Evolutionary conservation across 2,113 vertebrate genomes (phyloP).

Genomic region (Copsychus sechellarum): DNA sequence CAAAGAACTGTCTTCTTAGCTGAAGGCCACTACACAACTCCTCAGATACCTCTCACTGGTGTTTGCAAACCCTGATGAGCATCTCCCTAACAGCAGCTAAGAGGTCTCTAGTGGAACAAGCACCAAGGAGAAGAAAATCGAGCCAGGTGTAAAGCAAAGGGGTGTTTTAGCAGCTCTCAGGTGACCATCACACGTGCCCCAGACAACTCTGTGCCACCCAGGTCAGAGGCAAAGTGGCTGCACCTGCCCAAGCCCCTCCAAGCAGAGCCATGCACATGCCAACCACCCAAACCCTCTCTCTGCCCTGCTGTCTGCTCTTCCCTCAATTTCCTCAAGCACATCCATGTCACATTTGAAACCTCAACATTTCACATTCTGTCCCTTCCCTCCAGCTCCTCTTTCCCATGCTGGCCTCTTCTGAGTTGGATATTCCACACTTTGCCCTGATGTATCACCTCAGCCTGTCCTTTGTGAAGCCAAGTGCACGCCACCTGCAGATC

Average conservation of each 20-base stretch:
- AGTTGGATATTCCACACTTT: not conserved
- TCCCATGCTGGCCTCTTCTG: accelerated
- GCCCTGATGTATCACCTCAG: not conserved
- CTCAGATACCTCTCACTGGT: not conserved
- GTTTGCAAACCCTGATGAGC: not conserved
- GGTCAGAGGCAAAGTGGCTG: not conserved
- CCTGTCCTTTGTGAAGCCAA: not conserved
- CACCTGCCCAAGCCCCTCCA: not conserved
- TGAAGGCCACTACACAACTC: not conserved
- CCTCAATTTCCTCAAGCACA: not conserved
- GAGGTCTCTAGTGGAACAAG: not conserved
- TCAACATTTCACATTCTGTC: not conserved
- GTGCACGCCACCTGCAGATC: accelerated
- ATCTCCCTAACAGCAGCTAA: not conserved
- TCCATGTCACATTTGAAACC: accelerated
- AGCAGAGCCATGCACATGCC: accelerated
- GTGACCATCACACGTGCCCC: accelerated
- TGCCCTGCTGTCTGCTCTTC: not conserved
- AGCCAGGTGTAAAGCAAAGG: not conserved
- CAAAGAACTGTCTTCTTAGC: not conserved
- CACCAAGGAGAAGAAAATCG: not conserved
- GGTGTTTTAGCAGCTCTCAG: not conserved
- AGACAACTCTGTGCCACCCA: not conserved
- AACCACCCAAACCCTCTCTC: not conserved
- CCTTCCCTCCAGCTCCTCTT: not conserved